Evolutionary conservation across 2,888 invertebrate species (phyloP), one percentile per base, ranked within the genome.

Genomic region (Cryptus viduatorius): DNA sequence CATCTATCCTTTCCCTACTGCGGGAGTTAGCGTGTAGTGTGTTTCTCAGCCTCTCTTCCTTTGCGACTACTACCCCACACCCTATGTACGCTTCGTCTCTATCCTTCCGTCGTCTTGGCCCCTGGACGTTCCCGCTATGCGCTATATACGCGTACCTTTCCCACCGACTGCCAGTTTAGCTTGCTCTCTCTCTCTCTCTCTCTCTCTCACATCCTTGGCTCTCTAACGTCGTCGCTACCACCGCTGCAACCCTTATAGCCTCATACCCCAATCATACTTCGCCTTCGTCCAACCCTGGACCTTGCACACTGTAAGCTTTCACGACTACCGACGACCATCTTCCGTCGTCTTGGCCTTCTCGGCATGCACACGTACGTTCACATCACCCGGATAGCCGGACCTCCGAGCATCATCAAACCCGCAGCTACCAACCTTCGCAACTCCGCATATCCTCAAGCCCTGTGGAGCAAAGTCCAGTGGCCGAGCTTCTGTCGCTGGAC

Each of bases 31-130:
- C 37, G 37, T 7, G 44, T 53, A 48, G 73, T 61, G 67, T 76
- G 72, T 76, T 76, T 79, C 82, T 79, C 71, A 46, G 75, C 37
- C 85, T 86, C 89, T 82, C 86, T 87, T 56, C 61, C 68, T 65
- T 68, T 64, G 75, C 67, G 61, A 81, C 67, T 64, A 19, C 56
- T 5, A 24, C 50, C 14, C 53, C 56, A 24, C 4, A 44, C 76
- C 53, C 64, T 77, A 78, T 46, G 42, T 77, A 69, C 64, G 67
- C 82, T 67, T 79, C 61, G 48, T 79, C 81, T 72, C 71, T 31
- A 31, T 50, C 71, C 42, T 61, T 53, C 67, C 83, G 69, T 73
- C 82, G 79, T 82, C 85, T 85, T 79, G 82, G 79, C 79, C 79
- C 79, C 79, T 79, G 82, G 76, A 75, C 81, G 79, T 72, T 80